Conservation (phyloP, 1,140 invertebrate genomes). For the Ectropis grisescens region DNA sequence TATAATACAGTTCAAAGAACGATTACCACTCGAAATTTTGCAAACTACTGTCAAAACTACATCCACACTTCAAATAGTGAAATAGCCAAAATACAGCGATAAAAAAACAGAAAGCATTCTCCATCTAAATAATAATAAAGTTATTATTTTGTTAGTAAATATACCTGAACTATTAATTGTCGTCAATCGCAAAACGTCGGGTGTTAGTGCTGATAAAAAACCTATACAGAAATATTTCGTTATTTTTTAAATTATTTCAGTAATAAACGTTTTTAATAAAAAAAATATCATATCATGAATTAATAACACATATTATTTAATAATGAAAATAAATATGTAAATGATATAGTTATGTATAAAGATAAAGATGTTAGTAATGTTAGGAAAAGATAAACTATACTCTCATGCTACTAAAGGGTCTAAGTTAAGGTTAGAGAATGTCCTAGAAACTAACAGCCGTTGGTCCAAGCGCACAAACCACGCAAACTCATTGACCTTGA, state of each 20-base stretch:
- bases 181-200: constrained; percentile 67
- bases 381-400: too few relatives aligned
- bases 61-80: constrained; percentile 6
- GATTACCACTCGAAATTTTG: constrained; percentile 20
- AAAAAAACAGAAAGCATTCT: constrained; percentile 59
- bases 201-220: constrained; percentile 70
- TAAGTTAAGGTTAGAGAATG: constrained; percentile 4
- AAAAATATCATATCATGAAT: too few relatives aligned
- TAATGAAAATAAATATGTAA: too few relatives aligned
- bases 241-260: too few relatives aligned
- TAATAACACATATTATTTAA: too few relatives aligned
- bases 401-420: too few relatives aligned
- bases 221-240: constrained; percentile 54
- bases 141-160: constrained; percentile 23
- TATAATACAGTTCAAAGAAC: constrained; percentile 11
- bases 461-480: constrained; percentile 49
- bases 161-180: constrained; percentile 70
- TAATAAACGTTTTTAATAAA: too few relatives aligned
- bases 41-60: constrained; percentile 1
- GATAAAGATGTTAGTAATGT: too few relatives aligned
- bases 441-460: constrained; percentile 27
- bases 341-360: too few relatives aligned
- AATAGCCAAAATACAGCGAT: constrained; percentile 21
- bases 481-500: constrained; percentile 9
- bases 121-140: constrained; percentile 36